These are phyloP conservation scores for Clamator glandarius DNA, from an alignment of 2,797 vertebrate species.

Conservation along the genomic window DNA sequence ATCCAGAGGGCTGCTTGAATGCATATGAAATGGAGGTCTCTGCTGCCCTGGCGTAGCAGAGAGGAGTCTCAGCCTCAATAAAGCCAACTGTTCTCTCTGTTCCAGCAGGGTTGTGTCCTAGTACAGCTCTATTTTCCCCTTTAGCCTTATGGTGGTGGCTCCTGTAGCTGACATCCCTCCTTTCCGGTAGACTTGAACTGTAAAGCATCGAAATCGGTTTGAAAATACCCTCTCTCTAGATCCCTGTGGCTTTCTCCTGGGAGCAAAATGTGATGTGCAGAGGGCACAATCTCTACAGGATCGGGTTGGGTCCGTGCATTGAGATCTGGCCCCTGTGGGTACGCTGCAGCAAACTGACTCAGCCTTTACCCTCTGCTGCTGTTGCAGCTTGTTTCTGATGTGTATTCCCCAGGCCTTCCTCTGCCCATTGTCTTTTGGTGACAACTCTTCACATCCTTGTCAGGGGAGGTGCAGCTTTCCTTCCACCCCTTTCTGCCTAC, in stretches of 20 bases:
- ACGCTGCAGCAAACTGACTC: background rate
- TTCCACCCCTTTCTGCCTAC: conserved; percentile 18
- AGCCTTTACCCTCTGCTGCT: conserved; percentile 38
- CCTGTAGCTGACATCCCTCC: background rate
- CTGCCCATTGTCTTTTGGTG: conserved; percentile 36
- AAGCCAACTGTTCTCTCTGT: background rate
- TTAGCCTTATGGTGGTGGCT: background rate
- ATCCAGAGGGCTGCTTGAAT: conserved; percentile 28
- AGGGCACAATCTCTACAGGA: background rate
- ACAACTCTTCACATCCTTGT: conserved; percentile 42
- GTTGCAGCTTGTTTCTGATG: conserved; percentile 41
- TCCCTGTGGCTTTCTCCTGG: background rate
- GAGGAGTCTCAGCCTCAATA: background rate
- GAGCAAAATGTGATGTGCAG: background rate
- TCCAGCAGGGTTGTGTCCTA: background rate
- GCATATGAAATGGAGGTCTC: conserved; percentile 4
- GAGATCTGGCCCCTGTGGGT: background rate
- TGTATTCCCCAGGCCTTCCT: background rate
- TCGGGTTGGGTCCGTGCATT: background rate
- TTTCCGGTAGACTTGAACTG: background rate
- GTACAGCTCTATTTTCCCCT: background rate
- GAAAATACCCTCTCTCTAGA: background rate
- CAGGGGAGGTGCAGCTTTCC: conserved; percentile 9
- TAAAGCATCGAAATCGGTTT: background rate
- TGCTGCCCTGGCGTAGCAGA: background rate